Percentiles rank a stretch among this genome's conserved stretches.
These are phyloP conservation scores for Oscheius myriophilus DNA, from an alignment of 2,888 invertebrate species.

Conservation along the genomic window DNA sequence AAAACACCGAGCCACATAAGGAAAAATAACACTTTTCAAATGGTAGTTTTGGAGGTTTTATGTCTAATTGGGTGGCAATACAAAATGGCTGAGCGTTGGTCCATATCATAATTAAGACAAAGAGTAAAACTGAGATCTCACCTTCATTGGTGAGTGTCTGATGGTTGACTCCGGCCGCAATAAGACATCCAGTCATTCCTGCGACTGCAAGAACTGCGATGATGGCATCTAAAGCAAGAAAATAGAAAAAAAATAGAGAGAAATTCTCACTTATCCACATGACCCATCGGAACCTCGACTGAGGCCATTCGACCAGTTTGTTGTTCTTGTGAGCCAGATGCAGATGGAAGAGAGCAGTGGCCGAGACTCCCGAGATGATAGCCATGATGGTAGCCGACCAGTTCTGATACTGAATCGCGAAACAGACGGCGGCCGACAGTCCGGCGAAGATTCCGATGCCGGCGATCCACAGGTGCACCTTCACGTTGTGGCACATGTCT, in stretches of 20 bases:
- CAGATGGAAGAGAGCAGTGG: constrained; percentile 58
- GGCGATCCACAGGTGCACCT: constrained; percentile 54
- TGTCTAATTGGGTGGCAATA: no score
- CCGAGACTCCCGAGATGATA: constrained; percentile 60
- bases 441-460: constrained; percentile 64
- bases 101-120: no score
- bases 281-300: constrained; percentile 38
- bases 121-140: constrained; percentile 7
- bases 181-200: constrained; percentile 61
- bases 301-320: constrained; percentile 59
- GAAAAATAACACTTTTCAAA: no score
- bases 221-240: constrained; percentile 38
- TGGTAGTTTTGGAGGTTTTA: no score
- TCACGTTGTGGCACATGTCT: constrained; percentile 44
- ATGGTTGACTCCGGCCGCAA: constrained; percentile 57
- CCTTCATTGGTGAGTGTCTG: constrained; percentile 55
- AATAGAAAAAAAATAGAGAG: background rate
- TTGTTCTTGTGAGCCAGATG: constrained; percentile 64
- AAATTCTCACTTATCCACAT: constrained; percentile 40
- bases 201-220: constrained; percentile 48
- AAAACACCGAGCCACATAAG: no score
- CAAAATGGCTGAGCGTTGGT: no score
- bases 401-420: constrained; percentile 63
- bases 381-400: constrained; percentile 62
- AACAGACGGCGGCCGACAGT: constrained; percentile 62